A percentile compares a stretch with the other conserved stretches of the same genome.
phyloP scores from a whole-genome alignment of 2,113 vertebrate genomes.

The Addax nasomaculatus region DNA sequence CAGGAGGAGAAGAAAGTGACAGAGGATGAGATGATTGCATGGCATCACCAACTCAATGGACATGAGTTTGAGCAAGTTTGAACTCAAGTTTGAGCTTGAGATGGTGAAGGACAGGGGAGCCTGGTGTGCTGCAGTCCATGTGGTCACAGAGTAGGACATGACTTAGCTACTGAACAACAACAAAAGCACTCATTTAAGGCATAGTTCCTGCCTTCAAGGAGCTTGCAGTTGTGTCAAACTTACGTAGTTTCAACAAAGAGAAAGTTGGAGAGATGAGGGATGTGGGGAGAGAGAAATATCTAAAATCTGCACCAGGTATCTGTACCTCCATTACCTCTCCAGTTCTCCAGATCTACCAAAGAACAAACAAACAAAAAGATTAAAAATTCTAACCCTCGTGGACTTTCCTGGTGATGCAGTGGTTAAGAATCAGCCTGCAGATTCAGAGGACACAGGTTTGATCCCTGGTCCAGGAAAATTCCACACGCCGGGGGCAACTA shows the following conservation, averaged over 20 bases:
- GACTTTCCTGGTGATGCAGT: not conserved
- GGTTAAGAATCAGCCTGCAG: not conserved
- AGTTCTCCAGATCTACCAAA: not conserved
- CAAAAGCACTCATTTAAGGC: not conserved
- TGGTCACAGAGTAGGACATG: not conserved
- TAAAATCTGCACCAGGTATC: not conserved
- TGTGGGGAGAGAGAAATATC: not conserved
- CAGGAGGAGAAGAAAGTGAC: not conserved
- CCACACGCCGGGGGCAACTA: rapidly evolving
- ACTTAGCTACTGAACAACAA: not conserved
- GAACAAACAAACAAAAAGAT: not conserved
- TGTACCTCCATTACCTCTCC: not conserved
- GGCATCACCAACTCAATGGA: not conserved
- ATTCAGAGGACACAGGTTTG: not conserved
- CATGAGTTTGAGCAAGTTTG: not conserved
- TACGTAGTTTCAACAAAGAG: not conserved
- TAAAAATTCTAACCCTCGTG: not conserved
- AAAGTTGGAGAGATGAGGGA: not conserved
- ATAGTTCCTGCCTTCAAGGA: not conserved
- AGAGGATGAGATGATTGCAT: not conserved
- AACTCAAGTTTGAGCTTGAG: not conserved
- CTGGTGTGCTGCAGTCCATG: not conserved
- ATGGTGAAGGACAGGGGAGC: not conserved
- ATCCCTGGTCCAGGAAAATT: not conserved
- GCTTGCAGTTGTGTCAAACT: not conserved